Conservation (phyloP, 2,113 vertebrate species). For the Microtus ochrogaster region DNA sequence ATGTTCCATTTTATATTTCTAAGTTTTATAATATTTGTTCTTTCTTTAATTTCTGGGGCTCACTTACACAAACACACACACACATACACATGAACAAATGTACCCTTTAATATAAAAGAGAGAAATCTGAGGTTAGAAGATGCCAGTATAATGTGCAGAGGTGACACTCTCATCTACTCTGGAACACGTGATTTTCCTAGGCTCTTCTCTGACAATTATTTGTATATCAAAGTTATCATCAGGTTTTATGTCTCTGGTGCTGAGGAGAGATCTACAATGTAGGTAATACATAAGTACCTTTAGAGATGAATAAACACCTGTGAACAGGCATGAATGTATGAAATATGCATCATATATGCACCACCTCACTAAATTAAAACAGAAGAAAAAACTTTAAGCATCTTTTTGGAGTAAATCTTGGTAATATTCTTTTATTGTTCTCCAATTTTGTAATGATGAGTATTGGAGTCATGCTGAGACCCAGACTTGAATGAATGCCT, state of each 20-base stretch:
- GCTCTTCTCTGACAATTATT: not conserved
- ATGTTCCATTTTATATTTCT: not conserved
- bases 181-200: not conserved
- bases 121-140: rapidly evolving
- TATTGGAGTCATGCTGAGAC: not conserved
- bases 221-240: not conserved
- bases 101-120: not conserved
- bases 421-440: not conserved
- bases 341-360: no score
- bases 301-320: not conserved
- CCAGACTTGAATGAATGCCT: not conserved
- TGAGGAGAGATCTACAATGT: not conserved
- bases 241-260: not conserved
- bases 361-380: not conserved
- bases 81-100: not conserved
- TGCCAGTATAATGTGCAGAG: not conserved
- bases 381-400: not conserved
- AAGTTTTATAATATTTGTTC: not conserved
- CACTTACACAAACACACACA: not conserved
- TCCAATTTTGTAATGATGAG: not conserved
- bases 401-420: not conserved
- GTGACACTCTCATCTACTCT: not conserved
- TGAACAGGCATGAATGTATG: not conserved
- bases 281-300: not conserved
- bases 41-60: not conserved